These are phyloP conservation scores for Tenthredo mesomela DNA, from an alignment of 2,888 invertebrate genomes.

Conservation along the genomic window DNA sequence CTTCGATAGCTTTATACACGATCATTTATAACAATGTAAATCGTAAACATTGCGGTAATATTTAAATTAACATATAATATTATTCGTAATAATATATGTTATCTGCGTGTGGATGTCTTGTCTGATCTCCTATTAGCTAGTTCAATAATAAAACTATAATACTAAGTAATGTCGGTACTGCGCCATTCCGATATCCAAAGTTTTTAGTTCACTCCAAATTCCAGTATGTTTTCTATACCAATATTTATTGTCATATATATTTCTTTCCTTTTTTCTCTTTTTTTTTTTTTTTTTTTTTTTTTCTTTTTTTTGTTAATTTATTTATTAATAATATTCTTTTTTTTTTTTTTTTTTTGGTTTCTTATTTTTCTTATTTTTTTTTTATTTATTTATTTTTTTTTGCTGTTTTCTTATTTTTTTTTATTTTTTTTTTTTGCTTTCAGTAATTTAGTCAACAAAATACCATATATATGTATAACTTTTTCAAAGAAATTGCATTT, in stretches of 20 bases:
- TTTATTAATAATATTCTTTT: background rate
- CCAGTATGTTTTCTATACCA: conserved; percentile 41
- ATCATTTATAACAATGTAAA: conserved; percentile 77
- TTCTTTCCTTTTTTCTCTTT: background rate
- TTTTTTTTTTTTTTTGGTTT: background rate
- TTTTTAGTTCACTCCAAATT: conserved; percentile 55
- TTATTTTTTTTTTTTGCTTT: background rate
- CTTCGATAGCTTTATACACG: conserved; percentile 78
- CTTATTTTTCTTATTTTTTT: background rate
- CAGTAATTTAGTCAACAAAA: conserved; percentile 31
- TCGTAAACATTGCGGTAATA: conserved; percentile 77
- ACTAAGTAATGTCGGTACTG: conserved; percentile 73
- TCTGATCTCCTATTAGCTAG: conserved; percentile 72
- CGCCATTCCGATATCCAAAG: conserved; percentile 70
- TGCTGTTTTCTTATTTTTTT: background rate
- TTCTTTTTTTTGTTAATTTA: background rate
- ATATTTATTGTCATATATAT: conserved; percentile 51
- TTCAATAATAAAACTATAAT: conserved; percentile 76
- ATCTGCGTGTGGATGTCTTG: conserved; percentile 68
- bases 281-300: background rate
- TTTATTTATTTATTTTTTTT: background rate
- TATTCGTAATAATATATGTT: conserved; percentile 66
- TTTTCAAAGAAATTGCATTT: conserved; percentile 35
- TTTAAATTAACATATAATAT: conserved; percentile 75
- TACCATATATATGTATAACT: conserved; percentile 24